Evolutionary conservation across 2,888 invertebrate species (phyloP), one percentile per base, ranked within the genome.

Genomic region (Marasmarcha lunaedactyla): DNA sequence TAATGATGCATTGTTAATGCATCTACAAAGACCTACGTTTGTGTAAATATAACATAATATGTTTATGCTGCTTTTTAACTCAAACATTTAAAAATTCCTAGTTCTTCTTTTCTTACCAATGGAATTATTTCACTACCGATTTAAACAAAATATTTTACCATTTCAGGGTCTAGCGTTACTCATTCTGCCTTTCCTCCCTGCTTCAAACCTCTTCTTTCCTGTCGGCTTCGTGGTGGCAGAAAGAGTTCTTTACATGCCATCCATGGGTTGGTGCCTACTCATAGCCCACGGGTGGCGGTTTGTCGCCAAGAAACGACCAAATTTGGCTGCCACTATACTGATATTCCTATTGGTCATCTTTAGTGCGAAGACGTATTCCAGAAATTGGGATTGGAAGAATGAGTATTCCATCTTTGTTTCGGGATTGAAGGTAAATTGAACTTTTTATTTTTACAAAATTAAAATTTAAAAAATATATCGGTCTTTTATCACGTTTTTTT

Each of bases 211-310:
- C 37, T 97, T 98, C 84, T 98, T 98, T 79, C 96, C 97, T 0
- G 98, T 98, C 38, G 98, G 98, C 1, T 98, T 98, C 73, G 98
- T 98, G 45, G 92, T 98, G 20, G 98, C 98, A 1, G 98, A 98
- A 77, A 85, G 97, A 50, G 92, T 98, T 35, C 87, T 98, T 2
- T 98, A 98, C 74, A 95, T 96, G 85, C 98, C 98, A 0, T 97
- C 97, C 10, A 97, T 98, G 96, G 98, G 98, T 38, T 97, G 94
- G 85, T 97, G 97, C 62, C 88, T 98, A 70, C 85, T 98, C 14
- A 88, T 97, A 1, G 95, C 94, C 1, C 94, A 94, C 57, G 95
- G 95, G 26, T 95, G 89, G 89, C 86, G 89, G 47, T 76, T 90
- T 42, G 59, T 92, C 15, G 85, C 87, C 37, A 87, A 89, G 57